Conservation (phyloP, 2,888 invertebrate species). For the Lasius platythorax region DNA sequence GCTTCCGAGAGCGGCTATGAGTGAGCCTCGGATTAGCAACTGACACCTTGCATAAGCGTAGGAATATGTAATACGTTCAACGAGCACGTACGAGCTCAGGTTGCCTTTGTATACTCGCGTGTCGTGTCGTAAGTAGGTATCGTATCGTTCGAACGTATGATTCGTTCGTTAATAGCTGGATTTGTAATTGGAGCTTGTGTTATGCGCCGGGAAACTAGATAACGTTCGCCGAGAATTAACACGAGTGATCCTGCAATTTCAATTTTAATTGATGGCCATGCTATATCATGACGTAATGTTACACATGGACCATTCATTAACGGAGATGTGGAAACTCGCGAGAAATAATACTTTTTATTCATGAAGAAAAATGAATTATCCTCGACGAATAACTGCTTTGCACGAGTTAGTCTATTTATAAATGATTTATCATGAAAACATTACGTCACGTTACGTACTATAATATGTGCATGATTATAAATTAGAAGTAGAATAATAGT, state of each 20-base stretch:
- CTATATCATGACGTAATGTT: not conserved
- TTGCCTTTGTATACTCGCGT: constrained; percentile 30
- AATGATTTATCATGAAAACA: too few species aligned
- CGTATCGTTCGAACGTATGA: constrained; percentile 18
- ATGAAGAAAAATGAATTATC: not conserved
- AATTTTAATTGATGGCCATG: not conserved
- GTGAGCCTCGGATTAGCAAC: constrained; percentile 28
- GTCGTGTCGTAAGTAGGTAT: not conserved
- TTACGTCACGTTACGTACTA: not conserved
- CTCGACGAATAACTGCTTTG: not conserved
- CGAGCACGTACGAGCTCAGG: constrained; percentile 7
- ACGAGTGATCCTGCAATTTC: not conserved
- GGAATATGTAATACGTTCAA: constrained; percentile 7
- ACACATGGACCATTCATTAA: not conserved
- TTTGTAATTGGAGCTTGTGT: constrained; percentile 30
- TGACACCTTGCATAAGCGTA: constrained; percentile 24
- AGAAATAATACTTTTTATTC: not conserved
- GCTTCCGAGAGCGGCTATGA: not conserved
- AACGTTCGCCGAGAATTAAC: not conserved
- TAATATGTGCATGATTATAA: not conserved
- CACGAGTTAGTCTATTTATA: not conserved
- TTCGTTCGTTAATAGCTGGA: constrained; percentile 32
- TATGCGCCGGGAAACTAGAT: not conserved
- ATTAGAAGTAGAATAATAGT: not conserved
- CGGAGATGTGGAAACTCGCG: not conserved